phyloP scores from a whole-genome alignment of 2,888 invertebrate genomes.

The Phanerotoma sp. region DNA sequence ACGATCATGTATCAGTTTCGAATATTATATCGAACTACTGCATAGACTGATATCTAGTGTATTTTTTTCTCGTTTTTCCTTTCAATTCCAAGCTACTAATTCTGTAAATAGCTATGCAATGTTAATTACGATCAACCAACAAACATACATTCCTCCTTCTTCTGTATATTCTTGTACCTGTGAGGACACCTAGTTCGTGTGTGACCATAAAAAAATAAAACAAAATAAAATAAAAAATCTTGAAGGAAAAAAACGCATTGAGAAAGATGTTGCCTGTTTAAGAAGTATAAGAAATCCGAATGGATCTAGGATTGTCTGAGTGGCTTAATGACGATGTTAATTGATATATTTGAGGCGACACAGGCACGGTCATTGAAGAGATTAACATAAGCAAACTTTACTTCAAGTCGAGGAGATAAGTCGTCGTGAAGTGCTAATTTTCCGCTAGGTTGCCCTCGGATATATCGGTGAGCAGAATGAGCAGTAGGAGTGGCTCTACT shows the following conservation, averaged over 20 bases:
- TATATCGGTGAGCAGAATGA: conserved; percentile 7
- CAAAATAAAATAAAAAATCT: conserved; percentile 1
- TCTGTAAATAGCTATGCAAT: conserved; percentile 22
- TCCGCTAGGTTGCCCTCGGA: conserved; percentile 37
- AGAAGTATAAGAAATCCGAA: conserved; percentile 9
- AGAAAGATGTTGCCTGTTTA: conserved; percentile 2
- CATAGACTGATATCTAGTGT: conserved; percentile 21
- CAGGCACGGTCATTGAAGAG: conserved; percentile 28
- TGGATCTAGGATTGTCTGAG: conserved; percentile 9
- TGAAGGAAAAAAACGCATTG: no score
- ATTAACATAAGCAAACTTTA: conserved; percentile 56
- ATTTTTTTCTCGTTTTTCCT: conserved; percentile 13
- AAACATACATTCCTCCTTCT: conserved; percentile 3
- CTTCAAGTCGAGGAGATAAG: conserved; percentile 39
- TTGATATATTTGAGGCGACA: conserved; percentile 54
- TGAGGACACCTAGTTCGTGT: conserved; percentile 2
- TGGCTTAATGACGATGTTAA: conserved; percentile 55
- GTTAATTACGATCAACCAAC: conserved; percentile 20
- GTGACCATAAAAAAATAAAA: conserved; percentile 1
- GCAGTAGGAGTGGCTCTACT: neutral
- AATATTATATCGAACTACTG: conserved; percentile 45
- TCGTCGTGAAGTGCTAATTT: conserved; percentile 53
- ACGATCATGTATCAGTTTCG: conserved; percentile 44
- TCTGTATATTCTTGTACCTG: no score
- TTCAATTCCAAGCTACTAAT: conserved; percentile 8